Base-by-base conservation (phyloP, 2,888 invertebrate genomes). In the Alsophila aescularia region DNA sequence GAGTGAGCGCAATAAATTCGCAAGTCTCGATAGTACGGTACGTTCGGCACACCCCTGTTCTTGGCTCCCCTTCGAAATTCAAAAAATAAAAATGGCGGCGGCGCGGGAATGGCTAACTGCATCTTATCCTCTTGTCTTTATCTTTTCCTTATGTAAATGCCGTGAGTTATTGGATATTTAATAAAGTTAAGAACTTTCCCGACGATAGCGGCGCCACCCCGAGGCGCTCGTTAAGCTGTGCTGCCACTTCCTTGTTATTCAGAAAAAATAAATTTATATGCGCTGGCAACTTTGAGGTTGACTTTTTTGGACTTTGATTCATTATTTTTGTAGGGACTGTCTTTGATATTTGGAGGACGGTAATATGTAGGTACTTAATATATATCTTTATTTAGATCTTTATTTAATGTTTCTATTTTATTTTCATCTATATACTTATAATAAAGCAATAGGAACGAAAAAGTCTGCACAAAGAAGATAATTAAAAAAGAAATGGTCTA, bases 101-200 rank as follows among this genome's bases (percentile, higher is more conserved):
- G 62, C 54, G 43, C 36, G 62, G 59, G 73, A 67, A 24, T 8
- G 8, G 24, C 3, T 7, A 32, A 44, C 44, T 24, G 73, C 85
- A 81, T 87, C 89, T 87, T 89, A 87, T 82, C 86, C 90, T 87
- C 88, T 85, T 87, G 87, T 83, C 90, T 90, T 90, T 90, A 90
- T 91, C 87, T 90, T 87, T 90, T 90, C 81, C 87, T 87, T 89
- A 90, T 90, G 90, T 85, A 88, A 91, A 90, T 90, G 71, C 72
- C 66, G 70, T 71, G 66, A 81, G 77, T 84, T 79, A 83, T 85
- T 81, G 72, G 72, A 72, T 77, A 74, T 85, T 85, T 83, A 83
- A 87, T 85, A 85, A 86, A 81, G 82, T 81, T 86, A 86, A 86
- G 81, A 88, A 90, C 86, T 89, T 89, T 85, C 76, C 75, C 85